Conservation (phyloP, 2,113 vertebrate genomes). For the Lanius collurio region DNA sequence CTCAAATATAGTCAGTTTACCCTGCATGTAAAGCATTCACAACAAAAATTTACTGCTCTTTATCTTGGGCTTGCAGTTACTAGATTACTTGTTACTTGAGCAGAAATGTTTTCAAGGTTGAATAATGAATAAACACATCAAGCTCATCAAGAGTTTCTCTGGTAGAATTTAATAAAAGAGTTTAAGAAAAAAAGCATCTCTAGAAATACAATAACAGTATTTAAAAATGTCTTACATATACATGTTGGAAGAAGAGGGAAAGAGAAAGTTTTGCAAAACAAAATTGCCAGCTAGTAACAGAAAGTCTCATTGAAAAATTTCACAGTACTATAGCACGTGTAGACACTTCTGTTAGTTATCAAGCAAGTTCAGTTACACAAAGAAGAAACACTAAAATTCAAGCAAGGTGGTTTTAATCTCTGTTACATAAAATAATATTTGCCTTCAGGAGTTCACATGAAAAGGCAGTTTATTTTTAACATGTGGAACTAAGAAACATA, state of each 20-base stretch:
- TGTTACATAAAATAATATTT: not conserved
- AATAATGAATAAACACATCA: not conserved
- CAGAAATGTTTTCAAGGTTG: not conserved
- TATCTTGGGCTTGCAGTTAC: not conserved
- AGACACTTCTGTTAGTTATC: not conserved
- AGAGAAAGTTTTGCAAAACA: not conserved
- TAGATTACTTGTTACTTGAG: not conserved
- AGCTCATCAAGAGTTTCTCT: not conserved
- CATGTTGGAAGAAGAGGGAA: not conserved
- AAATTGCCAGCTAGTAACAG: not conserved
- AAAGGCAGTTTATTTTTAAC: not conserved
- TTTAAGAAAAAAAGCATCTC: not conserved
- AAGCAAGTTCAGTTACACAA: not conserved
- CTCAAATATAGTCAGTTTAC: not conserved
- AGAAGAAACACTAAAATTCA: not conserved
- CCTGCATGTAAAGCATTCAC: not conserved
- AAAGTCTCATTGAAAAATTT: not conserved
- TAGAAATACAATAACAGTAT: not conserved
- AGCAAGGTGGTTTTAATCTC: not conserved
- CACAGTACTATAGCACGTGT: not conserved
- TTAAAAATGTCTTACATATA: not conserved
- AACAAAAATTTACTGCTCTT: not conserved
- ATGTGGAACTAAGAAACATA: not conserved
- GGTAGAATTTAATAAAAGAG: slow-evolving; percentile 7
- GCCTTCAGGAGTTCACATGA: not conserved